phyloP scores from a whole-genome alignment of 2,113 vertebrate species.

The Hippolais icterina region DNA sequence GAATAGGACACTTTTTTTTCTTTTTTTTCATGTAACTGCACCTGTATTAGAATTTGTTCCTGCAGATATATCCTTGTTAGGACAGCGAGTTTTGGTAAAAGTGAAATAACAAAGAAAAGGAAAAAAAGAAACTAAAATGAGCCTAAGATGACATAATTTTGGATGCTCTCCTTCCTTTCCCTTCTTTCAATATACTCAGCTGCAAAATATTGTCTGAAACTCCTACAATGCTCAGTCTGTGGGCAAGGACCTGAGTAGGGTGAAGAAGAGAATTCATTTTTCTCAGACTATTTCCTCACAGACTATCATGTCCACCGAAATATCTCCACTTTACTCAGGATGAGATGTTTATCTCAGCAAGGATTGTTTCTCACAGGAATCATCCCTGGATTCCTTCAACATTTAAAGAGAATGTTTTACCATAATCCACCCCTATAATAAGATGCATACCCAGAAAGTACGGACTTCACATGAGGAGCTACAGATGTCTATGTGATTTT shows the following conservation, averaged over 20 bases:
- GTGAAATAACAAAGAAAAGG: background rate
- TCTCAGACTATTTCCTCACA: background rate
- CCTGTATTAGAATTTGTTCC: background rate
- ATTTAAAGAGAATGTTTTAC: background rate
- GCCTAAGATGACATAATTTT: background rate
- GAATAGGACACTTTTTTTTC: background rate
- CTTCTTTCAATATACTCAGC: background rate
- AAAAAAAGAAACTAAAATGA: background rate
- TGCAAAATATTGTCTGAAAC: background rate
- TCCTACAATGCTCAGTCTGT: background rate
- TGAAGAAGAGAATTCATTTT: background rate
- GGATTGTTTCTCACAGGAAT: background rate
- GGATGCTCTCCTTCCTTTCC: background rate
- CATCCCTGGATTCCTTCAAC: background rate
- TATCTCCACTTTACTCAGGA: background rate
- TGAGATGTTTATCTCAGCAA: background rate
- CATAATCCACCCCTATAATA: background rate
- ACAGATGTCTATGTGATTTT: background rate
- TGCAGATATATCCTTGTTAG: background rate
- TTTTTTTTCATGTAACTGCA: background rate
- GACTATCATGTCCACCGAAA: background rate
- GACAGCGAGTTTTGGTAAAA: background rate
- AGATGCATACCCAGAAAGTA: background rate
- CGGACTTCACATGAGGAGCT: background rate
- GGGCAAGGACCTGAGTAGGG: background rate